phyloP scores from a whole-genome alignment of 2,888 invertebrate species.

The Agrilus mali region DNA sequence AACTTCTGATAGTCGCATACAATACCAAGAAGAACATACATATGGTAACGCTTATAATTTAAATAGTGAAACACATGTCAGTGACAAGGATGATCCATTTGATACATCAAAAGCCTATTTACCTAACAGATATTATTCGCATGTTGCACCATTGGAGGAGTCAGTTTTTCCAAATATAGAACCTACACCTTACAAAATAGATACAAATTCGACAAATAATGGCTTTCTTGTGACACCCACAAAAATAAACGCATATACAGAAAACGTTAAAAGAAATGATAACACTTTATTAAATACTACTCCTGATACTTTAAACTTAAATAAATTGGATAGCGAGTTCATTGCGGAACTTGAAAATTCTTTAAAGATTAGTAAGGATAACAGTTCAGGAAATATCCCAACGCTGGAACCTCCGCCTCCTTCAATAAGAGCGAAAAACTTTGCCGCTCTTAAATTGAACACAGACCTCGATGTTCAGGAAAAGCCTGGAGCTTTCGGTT shows the following conservation, averaged over 20 bases:
- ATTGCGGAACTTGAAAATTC: conserved; percentile 54
- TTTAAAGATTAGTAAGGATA: conserved; percentile 25
- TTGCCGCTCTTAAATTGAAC: background rate
- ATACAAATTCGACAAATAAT: conserved; percentile 14
- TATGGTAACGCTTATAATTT: background rate
- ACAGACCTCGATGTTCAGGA: background rate
- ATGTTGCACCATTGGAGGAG: conserved; percentile 3
- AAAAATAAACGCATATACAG: too few species aligned
- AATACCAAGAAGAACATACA: background rate
- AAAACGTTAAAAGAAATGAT: background rate
- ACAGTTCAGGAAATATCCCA: conserved; percentile 27
- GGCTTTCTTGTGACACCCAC: too few species aligned
- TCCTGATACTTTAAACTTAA: conserved; percentile 8
- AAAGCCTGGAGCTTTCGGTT: conserved; percentile 13
- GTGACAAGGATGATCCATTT: conserved; percentile 46
- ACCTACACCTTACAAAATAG: conserved; percentile 24
- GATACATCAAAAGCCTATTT: conserved; percentile 42
- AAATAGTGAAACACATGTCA: background rate
- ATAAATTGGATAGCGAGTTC: conserved; percentile 44
- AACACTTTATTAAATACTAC: too few species aligned
- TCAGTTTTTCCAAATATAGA: conserved; percentile 19
- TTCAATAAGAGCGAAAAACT: conserved; percentile 3
- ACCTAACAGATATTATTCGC: conserved; percentile 6
- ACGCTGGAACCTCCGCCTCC: conserved; percentile 36
- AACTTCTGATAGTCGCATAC: conserved; percentile 2